These are phyloP conservation scores for Clarias pachynema DNA, from an alignment of 2,797 vertebrate genomes.

Conservation along the genomic window DNA sequence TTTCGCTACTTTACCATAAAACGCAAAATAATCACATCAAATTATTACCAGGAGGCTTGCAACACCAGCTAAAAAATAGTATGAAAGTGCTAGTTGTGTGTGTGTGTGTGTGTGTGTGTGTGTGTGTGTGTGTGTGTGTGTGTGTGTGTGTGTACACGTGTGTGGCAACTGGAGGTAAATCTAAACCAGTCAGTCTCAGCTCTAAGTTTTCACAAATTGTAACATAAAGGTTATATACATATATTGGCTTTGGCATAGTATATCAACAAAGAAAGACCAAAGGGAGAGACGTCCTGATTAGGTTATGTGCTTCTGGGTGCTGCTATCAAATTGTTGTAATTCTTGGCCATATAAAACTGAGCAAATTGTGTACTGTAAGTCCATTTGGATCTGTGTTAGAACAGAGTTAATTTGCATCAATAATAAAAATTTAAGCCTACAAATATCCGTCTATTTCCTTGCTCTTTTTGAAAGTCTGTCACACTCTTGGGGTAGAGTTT, in stretches of 20 bases:
- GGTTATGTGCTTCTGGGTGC: background rate
- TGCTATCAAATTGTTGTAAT: background rate
- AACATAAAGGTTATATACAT: too few relatives aligned
- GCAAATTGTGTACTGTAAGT: background rate
- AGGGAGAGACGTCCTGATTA: background rate
- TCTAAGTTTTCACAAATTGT: background rate
- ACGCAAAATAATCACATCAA: background rate
- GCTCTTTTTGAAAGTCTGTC: background rate
- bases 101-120: too few relatives aligned
- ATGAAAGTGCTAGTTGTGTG: background rate
- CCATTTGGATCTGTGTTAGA: background rate
- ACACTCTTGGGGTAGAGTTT: background rate
- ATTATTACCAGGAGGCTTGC: conserved; percentile 20
- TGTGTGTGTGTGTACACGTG: background rate
- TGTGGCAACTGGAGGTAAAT: background rate
- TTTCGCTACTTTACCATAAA: background rate
- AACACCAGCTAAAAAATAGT: background rate
- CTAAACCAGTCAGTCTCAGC: background rate
- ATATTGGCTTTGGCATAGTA: background rate
- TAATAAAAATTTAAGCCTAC: background rate
- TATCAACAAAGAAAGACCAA: background rate
- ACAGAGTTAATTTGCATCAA: background rate
- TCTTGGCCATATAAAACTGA: background rate
- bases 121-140: background rate
- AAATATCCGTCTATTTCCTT: background rate